Base-by-base conservation (phyloP, 2,113 vertebrate species). In the Brachirus orientalis region DNA sequence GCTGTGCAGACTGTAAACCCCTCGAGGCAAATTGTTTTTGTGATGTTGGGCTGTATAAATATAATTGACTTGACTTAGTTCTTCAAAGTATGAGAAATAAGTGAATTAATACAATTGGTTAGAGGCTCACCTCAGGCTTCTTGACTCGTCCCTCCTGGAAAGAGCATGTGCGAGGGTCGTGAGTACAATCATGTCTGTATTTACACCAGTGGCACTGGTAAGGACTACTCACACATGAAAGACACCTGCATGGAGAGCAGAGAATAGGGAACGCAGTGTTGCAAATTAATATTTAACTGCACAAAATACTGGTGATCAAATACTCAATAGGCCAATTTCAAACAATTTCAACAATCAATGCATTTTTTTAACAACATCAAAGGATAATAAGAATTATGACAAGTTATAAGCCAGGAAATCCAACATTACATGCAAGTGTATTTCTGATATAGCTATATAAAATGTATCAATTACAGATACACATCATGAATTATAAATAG, bases 181-280 rank as follows among this genome's bases (percentile, higher is more conserved):
- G 95, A 52, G 98, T 99, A 69, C 98, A 99, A 73, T 97, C 92
- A 0, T 99, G 98, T 37, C 96, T 94, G 85, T 97, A 99, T 92
- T 99, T 99, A 85, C 98, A 99, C 98, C 98, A 99, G 90, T 98
- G 96, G 35, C 98, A 99, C 66, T 95, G 94, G 75, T 97, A 99
- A 0, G 98, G 97, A 59, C 97, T 99, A 72, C 96, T 95, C 68
- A 99, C 97, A 0, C 98, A 99, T 0, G 97, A 98, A 72, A 98
- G 87, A 68, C 98, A 99, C 72, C 98, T 99, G 85, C 3, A 57
- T 10, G 46, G 38, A 71, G 12, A 82, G 7, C 1, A n/a, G 16
- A 37, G 7, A 17, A 47, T 37, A 63, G 11, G 3, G 17, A 19
- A 20, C 16, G 46, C 9, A 33, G 16, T 16, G 33, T 59, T 46